phyloP scores from a whole-genome alignment of 2,888 invertebrate species.

The Neria commutata region DNA sequence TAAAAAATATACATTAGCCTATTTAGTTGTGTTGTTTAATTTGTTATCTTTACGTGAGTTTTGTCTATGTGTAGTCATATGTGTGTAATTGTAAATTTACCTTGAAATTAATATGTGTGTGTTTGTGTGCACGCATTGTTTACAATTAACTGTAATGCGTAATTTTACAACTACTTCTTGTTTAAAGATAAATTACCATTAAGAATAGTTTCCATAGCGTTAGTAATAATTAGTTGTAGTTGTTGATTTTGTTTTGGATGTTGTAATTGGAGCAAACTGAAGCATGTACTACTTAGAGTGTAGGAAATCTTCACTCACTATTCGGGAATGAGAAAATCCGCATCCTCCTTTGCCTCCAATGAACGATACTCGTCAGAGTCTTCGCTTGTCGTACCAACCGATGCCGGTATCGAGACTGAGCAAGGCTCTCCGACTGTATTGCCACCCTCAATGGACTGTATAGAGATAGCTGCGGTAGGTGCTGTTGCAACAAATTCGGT shows the following conservation, averaged over 20 bases:
- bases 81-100: not conserved
- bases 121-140: not conserved
- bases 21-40: not conserved
- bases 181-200: constrained; percentile 1
- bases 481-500: constrained; percentile 24
- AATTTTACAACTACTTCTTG: not conserved
- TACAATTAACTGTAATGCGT: not conserved
- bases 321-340: constrained; percentile 54
- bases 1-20: constrained; percentile 13
- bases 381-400: constrained; percentile 46
- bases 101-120: not conserved
- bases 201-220: not conserved
- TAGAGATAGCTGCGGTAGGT: constrained; percentile 11
- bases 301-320: constrained; percentile 40
- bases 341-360: constrained; percentile 59
- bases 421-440: too few relatives aligned
- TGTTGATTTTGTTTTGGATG: not conserved
- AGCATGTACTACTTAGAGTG: not conserved
- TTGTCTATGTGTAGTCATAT: constrained; percentile 2
- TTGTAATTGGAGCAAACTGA: not conserved
- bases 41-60: not conserved
- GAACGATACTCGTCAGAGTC: constrained; percentile 63
- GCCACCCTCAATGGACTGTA: constrained; percentile 7
- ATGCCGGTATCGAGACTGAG: constrained; percentile 39
- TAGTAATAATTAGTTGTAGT: constrained; percentile 4